Base-by-base conservation (phyloP, 30 jellyfish, hydroid and myxozoan genomes). In the Haliclystus octoradiatus region DNA sequence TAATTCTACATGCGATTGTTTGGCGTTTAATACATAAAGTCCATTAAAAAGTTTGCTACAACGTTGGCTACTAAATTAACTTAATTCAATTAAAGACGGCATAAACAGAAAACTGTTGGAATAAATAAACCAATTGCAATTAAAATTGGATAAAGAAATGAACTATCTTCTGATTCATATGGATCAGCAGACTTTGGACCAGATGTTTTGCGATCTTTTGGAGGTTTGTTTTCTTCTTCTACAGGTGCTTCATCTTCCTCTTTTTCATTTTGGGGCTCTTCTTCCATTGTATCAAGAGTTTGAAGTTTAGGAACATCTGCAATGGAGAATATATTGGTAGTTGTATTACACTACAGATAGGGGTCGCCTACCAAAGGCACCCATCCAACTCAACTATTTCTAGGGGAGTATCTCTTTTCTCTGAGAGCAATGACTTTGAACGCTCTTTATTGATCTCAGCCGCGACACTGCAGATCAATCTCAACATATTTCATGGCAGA, bases 171-270 rank as follows among this genome's bases (percentile, higher is more conserved):
- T 4, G 79, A 69, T 71, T 86, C 94, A 33, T 86, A 86, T 0
- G 96, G 96, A 57, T 86, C 93, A 40, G 83, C 70, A 13, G 78
- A 84, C 65, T 75, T 86, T 14, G 96, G 96, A 35, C 96, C 96
- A 26, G 96, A 86, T 62, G 94, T 86, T 60, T 86, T 86, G 31
- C 96, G 88, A 52, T 79, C 70, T 86, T 86, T 86, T 30, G 66
- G 77, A 19, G 90, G 91, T 64, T 86, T 86, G 46, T 84, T 91
- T 19, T 70, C 35, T 46, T 28, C 68, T 1, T 86, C 96, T 73
- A 78, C 96, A 23, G 86, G 81, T n/a, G n/a, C n/a, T 31, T 72
- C 92, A 33, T 76, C 77, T 28, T 86, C 94, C 31, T 75, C 71
- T 57, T 70, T 85, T 57, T 80, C 91, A 19, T 32, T 67, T n/a